Evolutionary conservation across 2,113 vertebrate genomes (phyloP).

Genomic region (Pelvicachromis taeniatus): DNA sequence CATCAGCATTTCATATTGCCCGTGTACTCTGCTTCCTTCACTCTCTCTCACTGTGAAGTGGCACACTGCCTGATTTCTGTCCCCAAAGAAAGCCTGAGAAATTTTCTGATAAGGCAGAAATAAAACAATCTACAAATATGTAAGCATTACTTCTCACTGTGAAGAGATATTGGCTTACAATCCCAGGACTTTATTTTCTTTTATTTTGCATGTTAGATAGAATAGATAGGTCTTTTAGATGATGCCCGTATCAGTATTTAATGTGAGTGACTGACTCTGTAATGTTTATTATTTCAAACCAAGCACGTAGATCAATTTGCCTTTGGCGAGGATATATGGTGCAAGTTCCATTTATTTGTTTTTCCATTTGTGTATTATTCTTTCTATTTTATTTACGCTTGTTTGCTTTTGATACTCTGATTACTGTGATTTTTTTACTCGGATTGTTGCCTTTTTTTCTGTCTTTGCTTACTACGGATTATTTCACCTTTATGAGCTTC

Average conservation of each 20-base stretch:
- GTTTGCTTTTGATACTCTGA: neutral
- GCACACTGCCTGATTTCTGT: slow-evolving; percentile 15
- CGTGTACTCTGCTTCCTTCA: slow-evolving; percentile 21
- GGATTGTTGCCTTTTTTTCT: neutral
- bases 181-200: neutral
- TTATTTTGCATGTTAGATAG: neutral
- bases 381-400: neutral
- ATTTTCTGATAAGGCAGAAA: slow-evolving; percentile 41
- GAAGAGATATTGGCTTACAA: neutral
- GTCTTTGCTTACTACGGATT: neutral
- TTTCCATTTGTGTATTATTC: neutral
- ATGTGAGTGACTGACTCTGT: neutral
- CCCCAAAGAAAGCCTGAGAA: slow-evolving; percentile 62
- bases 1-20: slow-evolving; percentile 7
- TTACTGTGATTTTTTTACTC: neutral
- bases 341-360: neutral
- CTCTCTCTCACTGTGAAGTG: slow-evolving; percentile 15
- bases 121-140: slow-evolving; percentile 46
- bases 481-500: neutral
- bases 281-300: neutral
- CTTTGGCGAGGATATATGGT: neutral
- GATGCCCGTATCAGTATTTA: neutral
- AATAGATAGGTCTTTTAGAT: neutral
- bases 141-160: neutral
- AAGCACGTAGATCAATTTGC: neutral